phyloP scores from a whole-genome alignment of 2,888 invertebrate genomes.

The Mamestra brassicae region DNA sequence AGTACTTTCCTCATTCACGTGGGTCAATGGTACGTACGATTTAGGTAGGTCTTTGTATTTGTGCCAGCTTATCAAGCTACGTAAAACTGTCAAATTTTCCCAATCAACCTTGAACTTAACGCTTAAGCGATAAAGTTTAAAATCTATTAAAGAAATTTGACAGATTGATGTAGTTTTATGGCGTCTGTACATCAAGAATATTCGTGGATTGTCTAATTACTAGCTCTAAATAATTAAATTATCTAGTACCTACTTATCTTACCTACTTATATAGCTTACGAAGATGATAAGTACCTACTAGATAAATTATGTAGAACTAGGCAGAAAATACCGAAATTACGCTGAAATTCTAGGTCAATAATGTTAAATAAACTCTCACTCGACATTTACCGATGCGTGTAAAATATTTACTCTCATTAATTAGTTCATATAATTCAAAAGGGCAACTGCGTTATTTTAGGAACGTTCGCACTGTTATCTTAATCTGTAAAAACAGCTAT shows the following conservation, averaged over 20 bases:
- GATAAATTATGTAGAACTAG: background rate
- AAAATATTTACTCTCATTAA: background rate
- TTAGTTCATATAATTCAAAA: no score
- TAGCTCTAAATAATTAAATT: background rate
- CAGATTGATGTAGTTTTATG: no score
- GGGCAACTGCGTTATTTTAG: no score
- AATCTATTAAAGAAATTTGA: no score
- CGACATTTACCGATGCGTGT: background rate
- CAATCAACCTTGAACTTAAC: no score
- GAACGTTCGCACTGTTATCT: no score
- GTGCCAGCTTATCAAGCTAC: no score
- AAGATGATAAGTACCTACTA: background rate
- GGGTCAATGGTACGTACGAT: background rate
- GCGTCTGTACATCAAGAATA: background rate
- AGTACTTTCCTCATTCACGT: slow-evolving; percentile 3
- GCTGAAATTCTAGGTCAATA: background rate
- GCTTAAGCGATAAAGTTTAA: no score
- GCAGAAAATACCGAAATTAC: background rate
- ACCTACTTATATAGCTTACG: no score
- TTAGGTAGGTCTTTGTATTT: no score
- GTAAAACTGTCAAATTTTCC: no score
- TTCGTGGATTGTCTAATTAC: background rate
- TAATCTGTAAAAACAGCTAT: no score
- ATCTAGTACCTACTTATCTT: background rate
- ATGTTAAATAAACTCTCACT: background rate